A percentile compares a stretch with the other conserved stretches of the same genome.
Evolutionary conservation across 2,888 invertebrate species (phyloP).

Genomic region (Vesta saturnalis): DNA sequence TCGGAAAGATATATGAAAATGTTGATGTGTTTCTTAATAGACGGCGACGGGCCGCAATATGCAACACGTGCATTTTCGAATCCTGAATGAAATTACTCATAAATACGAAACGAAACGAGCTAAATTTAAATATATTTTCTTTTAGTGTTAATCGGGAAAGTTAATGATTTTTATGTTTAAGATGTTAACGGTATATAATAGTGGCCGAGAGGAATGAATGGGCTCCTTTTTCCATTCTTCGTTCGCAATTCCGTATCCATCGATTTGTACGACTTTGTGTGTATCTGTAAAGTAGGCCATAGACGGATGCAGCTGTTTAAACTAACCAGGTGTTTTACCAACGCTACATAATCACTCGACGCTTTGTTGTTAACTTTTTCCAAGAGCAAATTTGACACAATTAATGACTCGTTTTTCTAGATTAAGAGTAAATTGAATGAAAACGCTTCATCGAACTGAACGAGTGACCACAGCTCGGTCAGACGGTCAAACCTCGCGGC

Average conservation of each 20-base stretch:
- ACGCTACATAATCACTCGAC: neutral
- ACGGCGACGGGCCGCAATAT: too few species aligned
- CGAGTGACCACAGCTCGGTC: conserved; percentile 43
- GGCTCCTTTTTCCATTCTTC: conserved; percentile 29
- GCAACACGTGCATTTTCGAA: too few species aligned
- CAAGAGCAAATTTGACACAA: conserved; percentile 26
- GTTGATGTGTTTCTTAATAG: too few species aligned
- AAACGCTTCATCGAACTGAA: too few species aligned
- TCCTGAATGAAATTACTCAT: too few species aligned
- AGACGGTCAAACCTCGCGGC: conserved; percentile 50
- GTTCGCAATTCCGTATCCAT: conserved; percentile 34
- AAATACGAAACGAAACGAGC: too few species aligned
- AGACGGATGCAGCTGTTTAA: conserved; percentile 34
- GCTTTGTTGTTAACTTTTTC: neutral
- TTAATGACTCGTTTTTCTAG: neutral
- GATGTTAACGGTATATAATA: conserved; percentile 26
- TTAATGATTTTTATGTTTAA: conserved; percentile 15
- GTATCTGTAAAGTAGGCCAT: conserved; percentile 36
- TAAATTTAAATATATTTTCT: too few species aligned
- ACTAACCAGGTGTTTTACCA: conserved; percentile 20
- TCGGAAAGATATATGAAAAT: too few species aligned
- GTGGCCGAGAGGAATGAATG: conserved; percentile 32
- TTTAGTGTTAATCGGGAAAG: conserved; percentile 12
- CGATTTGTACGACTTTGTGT: conserved; percentile 23
- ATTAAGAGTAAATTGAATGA: conserved; percentile 11